Percentiles rank a stretch among this genome's conserved stretches.
Evolutionary conservation across 1,140 invertebrate species (phyloP).

Genomic region (Brachionus koreanus): DNA sequence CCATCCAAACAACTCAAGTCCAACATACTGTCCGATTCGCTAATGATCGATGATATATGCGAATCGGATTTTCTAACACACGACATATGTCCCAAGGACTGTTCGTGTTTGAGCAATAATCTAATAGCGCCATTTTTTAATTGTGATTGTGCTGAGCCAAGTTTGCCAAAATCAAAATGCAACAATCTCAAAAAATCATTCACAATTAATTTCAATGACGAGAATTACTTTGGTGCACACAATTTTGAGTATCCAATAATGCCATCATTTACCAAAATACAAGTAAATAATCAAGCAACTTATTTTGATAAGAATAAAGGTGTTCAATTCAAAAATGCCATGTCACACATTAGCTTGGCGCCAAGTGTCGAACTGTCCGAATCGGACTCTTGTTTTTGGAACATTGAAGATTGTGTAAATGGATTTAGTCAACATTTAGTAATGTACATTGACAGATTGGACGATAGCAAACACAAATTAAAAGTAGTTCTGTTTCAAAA

Average conservation of each 20-base stretch:
- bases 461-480: background rate
- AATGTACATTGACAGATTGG: constrained; percentile 13
- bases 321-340: background rate
- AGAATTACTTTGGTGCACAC: background rate
- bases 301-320: background rate
- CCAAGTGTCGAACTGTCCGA: background rate
- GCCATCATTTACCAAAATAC: constrained; percentile 32
- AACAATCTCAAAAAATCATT: background rate
- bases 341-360: background rate
- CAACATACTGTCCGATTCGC: background rate
- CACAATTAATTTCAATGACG: constrained; percentile 16
- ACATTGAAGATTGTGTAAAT: constrained; percentile 6
- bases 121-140: constrained; percentile 28
- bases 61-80: constrained; percentile 34
- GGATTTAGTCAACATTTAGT: constrained; percentile 36
- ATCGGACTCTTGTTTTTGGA: constrained; percentile 27
- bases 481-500: constrained; percentile 31
- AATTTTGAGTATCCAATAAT: constrained; percentile 17
- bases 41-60: constrained; percentile 39
- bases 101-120: constrained; percentile 42
- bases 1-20: background rate
- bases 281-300: constrained; percentile 9
- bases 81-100: constrained; percentile 36
- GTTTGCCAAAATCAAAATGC: constrained; percentile 7
- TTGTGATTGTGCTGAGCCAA: constrained; percentile 30